Conservation (phyloP, 2,797 vertebrate species). For the Siniperca undulata region DNA sequence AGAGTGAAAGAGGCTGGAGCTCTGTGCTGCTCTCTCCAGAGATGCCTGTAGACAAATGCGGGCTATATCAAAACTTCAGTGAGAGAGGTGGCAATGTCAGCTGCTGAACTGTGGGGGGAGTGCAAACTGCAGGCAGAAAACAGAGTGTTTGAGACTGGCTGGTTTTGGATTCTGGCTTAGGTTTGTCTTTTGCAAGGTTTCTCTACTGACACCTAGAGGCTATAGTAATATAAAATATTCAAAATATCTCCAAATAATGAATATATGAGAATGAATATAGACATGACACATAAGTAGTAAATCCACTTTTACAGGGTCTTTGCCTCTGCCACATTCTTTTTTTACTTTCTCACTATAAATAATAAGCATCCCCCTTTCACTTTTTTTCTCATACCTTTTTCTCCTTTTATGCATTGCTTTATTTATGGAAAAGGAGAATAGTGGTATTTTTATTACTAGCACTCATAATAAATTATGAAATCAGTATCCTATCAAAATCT, state of each 20-base stretch:
- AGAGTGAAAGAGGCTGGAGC: constrained; percentile 62
- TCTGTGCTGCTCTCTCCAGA: constrained; percentile 62
- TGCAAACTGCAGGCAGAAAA: constrained; percentile 67
- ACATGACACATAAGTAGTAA: constrained; percentile 52
- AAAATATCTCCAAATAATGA: constrained; percentile 49
- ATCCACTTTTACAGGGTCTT: constrained; percentile 29
- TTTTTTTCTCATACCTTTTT: constrained; percentile 41
- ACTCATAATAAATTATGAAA: constrained; percentile 16
- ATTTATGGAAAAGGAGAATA: constrained; percentile 22
- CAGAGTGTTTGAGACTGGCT: constrained; percentile 39
- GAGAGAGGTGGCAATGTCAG: constrained; percentile 76
- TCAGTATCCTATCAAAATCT: background rate
- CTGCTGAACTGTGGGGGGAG: constrained; percentile 70
- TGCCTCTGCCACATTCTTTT: constrained; percentile 13
- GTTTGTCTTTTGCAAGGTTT: constrained; percentile 53
- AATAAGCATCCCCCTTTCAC: constrained; percentile 30
- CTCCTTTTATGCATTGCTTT: constrained; percentile 35
- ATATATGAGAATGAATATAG: constrained; percentile 21
- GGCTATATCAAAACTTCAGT: constrained; percentile 74
- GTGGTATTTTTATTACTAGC: constrained; percentile 5
- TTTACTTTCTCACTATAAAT: constrained; percentile 36
- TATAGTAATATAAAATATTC: constrained; percentile 51
- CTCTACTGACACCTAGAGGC: constrained; percentile 81
- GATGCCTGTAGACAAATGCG: constrained; percentile 74
- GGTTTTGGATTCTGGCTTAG: constrained; percentile 20